phyloP scores from a whole-genome alignment of 2,888 invertebrate genomes.

The Caenorhabditis sp. region DNA sequence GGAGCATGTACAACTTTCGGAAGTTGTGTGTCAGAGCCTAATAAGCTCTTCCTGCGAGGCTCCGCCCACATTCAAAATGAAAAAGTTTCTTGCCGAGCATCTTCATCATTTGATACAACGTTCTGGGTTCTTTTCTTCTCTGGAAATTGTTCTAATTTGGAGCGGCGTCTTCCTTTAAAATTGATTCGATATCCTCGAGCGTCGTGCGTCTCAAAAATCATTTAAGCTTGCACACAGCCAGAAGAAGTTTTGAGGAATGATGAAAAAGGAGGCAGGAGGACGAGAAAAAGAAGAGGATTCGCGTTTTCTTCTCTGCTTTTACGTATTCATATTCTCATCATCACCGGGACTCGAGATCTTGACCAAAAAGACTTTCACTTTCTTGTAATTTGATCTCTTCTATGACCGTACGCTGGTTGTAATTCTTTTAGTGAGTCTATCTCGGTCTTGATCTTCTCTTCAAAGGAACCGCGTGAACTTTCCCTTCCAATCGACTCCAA shows the following conservation, averaged over 20 bases:
- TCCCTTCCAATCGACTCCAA: background rate
- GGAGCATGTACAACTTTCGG: constrained; percentile 9
- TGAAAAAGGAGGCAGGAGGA: background rate
- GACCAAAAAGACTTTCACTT: too few relatives aligned
- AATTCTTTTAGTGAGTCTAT: too few relatives aligned
- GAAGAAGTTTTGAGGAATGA: constrained; percentile 1
- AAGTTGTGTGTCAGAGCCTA: constrained; percentile 22
- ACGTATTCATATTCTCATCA: constrained; percentile 34
- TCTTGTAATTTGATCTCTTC: background rate
- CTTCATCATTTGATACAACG: background rate
- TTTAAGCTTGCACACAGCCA: background rate
- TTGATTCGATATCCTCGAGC: constrained; percentile 31
- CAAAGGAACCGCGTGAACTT: background rate
- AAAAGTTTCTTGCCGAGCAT: constrained; percentile 1
- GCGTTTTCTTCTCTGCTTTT: constrained; percentile 5
- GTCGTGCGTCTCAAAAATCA: constrained; percentile 32
- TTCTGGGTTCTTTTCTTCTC: background rate
- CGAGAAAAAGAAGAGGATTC: constrained; percentile 10
- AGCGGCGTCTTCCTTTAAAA: background rate
- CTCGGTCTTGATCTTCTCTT: background rate
- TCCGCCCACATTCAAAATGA: constrained; percentile 12
- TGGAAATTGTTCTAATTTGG: constrained; percentile 26
- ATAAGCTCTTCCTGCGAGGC: constrained; percentile 15
- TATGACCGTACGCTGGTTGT: background rate
- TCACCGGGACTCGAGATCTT: background rate